Percentiles rank a stretch among this genome's conserved stretches.
Conservation (phyloP, 1,140 invertebrate genomes). For the Panagrolaimus sp. region DNA sequence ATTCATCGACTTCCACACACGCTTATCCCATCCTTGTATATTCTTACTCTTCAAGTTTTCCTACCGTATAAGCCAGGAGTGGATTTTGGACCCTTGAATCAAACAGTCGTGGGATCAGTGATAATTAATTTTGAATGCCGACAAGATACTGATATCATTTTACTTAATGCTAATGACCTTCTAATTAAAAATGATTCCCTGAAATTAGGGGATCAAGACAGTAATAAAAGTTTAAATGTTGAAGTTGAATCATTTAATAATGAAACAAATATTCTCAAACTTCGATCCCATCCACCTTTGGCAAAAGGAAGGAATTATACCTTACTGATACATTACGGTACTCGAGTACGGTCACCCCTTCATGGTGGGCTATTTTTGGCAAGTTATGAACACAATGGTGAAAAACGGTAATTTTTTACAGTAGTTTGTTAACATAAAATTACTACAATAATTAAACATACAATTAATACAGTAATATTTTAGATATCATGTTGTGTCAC, state of each 20-base stretch:
- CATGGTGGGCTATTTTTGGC: background rate
- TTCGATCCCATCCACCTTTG: background rate
- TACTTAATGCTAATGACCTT: constrained; percentile 11
- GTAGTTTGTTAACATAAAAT: background rate
- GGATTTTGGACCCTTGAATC: background rate
- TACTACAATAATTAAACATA: background rate
- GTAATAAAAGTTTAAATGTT: background rate
- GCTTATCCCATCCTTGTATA: background rate
- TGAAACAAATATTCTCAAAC: background rate
- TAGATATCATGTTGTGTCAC: constrained; percentile 36
- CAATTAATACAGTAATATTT: constrained; percentile 18
- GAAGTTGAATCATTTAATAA: background rate
- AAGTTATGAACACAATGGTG: background rate
- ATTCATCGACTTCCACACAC: background rate
- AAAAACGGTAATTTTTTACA: constrained; percentile 12
- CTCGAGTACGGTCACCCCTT: background rate
- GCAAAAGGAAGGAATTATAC: constrained; percentile 1
- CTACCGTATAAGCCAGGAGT: constrained; percentile 6
- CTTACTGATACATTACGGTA: background rate
- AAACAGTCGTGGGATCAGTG: background rate
- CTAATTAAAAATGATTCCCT: background rate
- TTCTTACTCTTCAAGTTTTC: background rate
- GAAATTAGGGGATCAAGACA: constrained; percentile 1
- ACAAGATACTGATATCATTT: background rate
- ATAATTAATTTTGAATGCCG: constrained; percentile 5